Evolutionary conservation across 2,888 invertebrate genomes (phyloP).

Genomic region (Heliconius ethilla): DNA sequence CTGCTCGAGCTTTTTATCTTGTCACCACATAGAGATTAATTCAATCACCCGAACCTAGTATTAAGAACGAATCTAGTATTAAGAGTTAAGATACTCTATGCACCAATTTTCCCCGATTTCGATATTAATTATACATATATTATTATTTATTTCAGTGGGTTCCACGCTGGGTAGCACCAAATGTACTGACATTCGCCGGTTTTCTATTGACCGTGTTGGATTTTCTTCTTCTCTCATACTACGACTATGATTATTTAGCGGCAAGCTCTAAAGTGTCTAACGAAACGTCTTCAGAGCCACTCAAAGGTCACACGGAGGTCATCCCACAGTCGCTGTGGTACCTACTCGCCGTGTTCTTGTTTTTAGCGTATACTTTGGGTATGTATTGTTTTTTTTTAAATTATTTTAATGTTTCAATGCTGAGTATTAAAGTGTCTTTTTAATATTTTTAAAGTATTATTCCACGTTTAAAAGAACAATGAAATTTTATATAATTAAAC

Average conservation of each 20-base stretch:
- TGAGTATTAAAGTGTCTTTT: no score
- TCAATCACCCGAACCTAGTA: no score
- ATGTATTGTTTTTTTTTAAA: constrained; percentile 54
- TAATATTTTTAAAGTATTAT: no score
- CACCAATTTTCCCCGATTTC: background rate
- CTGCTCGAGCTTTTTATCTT: no score
- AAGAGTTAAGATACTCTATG: no score
- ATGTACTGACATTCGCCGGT: constrained; percentile 96
- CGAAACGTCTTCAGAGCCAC: constrained; percentile 58
- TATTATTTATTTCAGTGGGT: constrained; percentile 85
- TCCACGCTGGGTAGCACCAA: constrained; percentile 98
- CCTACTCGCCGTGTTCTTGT: constrained; percentile 92
- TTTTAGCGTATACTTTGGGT: constrained; percentile 98
- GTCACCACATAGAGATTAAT: no score
- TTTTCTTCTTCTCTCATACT: constrained; percentile 91
- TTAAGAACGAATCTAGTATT: no score
- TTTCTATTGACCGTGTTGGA: constrained; percentile 95
- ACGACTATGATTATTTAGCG: constrained; percentile 94
- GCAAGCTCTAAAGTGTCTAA: constrained; percentile 79
- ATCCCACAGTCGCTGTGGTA: constrained; percentile 95
- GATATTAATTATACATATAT: background rate
- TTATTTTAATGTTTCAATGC: no score
- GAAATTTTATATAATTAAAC: no score
- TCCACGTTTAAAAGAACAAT: no score
- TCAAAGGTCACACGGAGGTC: constrained; percentile 64